Conservation (phyloP, 2,797 vertebrate genomes). For the Onychomys leucogaster region DNA sequence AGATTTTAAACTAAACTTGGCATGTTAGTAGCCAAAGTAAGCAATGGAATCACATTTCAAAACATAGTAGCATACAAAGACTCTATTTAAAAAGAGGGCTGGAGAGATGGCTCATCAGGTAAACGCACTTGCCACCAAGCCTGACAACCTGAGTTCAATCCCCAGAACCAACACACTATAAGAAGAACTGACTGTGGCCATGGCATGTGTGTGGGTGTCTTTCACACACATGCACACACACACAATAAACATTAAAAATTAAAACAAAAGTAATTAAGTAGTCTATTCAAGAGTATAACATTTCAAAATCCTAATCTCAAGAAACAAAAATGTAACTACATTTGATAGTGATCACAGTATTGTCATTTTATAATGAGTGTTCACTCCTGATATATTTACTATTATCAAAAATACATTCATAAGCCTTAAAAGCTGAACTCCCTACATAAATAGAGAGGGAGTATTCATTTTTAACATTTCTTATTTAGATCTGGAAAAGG, state of each 20-base stretch:
- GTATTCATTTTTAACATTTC: conserved; percentile 46
- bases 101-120: background rate
- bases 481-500: conserved; percentile 66
- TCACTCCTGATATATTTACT: background rate
- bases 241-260: background rate
- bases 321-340: conserved; percentile 37
- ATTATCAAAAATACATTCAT: conserved; percentile 41
- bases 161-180: background rate
- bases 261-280: conserved; percentile 44
- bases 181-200: background rate
- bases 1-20: conserved; percentile 61
- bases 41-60: conserved; percentile 38
- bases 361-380: conserved; percentile 20
- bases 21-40: conserved; percentile 56
- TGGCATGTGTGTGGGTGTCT: background rate
- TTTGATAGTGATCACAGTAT: conserved; percentile 31
- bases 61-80: conserved; percentile 56
- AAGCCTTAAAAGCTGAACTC: conserved; percentile 60
- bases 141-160: background rate
- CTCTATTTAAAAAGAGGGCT: conserved; percentile 46
- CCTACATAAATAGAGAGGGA: conserved; percentile 41
- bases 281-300: conserved; percentile 43
- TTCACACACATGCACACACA: background rate
- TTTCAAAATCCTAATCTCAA: conserved; percentile 40
- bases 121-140: background rate